phyloP scores from a whole-genome alignment of 2,113 vertebrate species.

The Lasiurus borealis region DNA sequence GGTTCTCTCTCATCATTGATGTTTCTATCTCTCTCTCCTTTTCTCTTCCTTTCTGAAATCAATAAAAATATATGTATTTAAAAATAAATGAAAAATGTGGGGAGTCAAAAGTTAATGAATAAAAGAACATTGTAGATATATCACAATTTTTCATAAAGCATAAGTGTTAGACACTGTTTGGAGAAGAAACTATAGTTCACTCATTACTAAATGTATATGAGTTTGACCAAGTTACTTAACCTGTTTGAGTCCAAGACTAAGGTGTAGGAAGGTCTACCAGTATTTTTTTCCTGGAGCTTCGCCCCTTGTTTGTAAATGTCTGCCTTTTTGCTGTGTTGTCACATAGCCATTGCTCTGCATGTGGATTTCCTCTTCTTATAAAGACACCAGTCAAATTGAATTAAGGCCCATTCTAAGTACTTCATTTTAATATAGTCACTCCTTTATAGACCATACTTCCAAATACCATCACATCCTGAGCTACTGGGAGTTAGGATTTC shows the following conservation, averaged over 20 bases:
- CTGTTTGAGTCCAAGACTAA: neutral
- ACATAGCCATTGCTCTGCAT: neutral
- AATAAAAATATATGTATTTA: no score
- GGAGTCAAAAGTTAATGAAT: constrained; percentile 55
- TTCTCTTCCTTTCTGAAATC: no score
- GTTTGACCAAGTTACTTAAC: neutral
- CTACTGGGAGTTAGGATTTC: neutral
- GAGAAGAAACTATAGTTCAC: neutral
- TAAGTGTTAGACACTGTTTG: neutral
- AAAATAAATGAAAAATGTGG: neutral
- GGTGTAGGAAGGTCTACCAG: neutral
- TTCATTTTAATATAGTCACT: neutral
- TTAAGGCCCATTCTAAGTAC: neutral
- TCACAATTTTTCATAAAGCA: constrained; percentile 10
- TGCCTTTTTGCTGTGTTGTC: neutral
- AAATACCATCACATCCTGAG: neutral
- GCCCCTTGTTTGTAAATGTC: neutral
- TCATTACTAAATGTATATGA: neutral
- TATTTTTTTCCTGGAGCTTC: neutral
- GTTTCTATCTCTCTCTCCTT: no score
- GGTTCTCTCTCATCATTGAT: no score
- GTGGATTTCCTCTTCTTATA: neutral
- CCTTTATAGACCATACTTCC: neutral
- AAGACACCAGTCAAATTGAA: neutral
- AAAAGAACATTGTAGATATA: constrained; percentile 12